A percentile compares a stretch with the other conserved stretches of the same genome.
Evolutionary conservation across 2,113 vertebrate genomes (phyloP).

Genomic region (Tinamus guttatus): DNA sequence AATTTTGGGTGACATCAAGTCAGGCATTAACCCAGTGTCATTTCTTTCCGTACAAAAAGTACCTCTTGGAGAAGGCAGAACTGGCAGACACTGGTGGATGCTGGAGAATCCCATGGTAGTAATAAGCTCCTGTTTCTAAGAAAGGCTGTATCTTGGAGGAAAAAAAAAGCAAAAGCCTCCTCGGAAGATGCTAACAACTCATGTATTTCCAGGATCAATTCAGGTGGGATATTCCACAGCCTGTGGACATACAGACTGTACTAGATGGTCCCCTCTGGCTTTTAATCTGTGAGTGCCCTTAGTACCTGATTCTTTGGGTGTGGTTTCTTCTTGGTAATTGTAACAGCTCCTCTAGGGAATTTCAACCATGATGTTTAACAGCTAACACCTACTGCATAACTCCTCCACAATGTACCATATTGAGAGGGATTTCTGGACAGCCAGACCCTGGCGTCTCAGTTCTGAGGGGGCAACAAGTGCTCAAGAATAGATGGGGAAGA

Average conservation of each 20-base stretch:
- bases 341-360: accelerated
- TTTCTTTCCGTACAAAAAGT: background rate
- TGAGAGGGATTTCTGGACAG: background rate
- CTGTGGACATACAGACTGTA: background rate
- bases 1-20: background rate
- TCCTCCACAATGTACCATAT: background rate
- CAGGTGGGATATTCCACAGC: background rate
- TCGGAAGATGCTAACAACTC: background rate
- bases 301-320: background rate
- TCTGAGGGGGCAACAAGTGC: background rate
- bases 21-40: background rate
- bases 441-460: background rate
- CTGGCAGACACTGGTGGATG: background rate
- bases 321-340: background rate
- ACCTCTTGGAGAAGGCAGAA: background rate
- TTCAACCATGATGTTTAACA: background rate
- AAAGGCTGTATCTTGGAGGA: background rate
- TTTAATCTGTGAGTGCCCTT: background rate
- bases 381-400: background rate
- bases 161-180: background rate
- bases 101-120: background rate
- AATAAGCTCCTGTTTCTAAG: background rate
- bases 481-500: background rate
- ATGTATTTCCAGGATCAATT: background rate
- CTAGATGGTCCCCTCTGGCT: background rate